These are phyloP conservation scores for Craniophora ligustri DNA, from an alignment of 2,888 invertebrate species.

Conservation along the genomic window DNA sequence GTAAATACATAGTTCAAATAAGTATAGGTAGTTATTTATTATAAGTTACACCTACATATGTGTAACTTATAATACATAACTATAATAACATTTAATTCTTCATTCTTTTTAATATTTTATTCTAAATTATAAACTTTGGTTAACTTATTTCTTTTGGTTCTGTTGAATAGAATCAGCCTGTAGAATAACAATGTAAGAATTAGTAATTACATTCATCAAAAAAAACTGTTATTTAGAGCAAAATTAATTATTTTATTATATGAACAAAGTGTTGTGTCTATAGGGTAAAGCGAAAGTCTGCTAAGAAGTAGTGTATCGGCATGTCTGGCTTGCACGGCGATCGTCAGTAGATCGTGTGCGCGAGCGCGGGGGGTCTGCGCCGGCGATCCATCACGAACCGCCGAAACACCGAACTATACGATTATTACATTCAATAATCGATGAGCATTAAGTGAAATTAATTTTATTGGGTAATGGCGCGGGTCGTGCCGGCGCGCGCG, in stretches of 20 bases:
- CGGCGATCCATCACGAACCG: constrained; percentile 80
- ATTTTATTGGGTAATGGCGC: constrained; percentile 85
- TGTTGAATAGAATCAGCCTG: not conserved
- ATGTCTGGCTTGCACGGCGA: constrained; percentile 34
- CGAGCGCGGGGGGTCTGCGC: constrained; percentile 79
- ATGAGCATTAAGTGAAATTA: constrained; percentile 87
- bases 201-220: not conserved
- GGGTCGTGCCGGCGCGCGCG: constrained; percentile 82
- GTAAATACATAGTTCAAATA: too few relatives aligned
- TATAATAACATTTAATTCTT: too few relatives aligned
- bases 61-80: too few relatives aligned
- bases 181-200: not conserved
- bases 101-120: too few relatives aligned
- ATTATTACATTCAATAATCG: constrained; percentile 85
- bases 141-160: too few relatives aligned
- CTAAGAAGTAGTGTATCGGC: constrained; percentile 19
- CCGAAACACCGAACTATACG: constrained; percentile 80
- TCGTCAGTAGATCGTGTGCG: constrained; percentile 74
- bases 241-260: constrained; percentile 1
- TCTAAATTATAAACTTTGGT: too few relatives aligned
- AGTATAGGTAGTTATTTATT: too few relatives aligned
- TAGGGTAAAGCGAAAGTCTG: not conserved
- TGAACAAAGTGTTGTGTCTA: constrained; percentile 13
- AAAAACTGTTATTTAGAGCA: too few relatives aligned
- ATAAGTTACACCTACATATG: too few relatives aligned